phyloP scores from a whole-genome alignment of 2,888 invertebrate species.

The Torymus texanus region DNA sequence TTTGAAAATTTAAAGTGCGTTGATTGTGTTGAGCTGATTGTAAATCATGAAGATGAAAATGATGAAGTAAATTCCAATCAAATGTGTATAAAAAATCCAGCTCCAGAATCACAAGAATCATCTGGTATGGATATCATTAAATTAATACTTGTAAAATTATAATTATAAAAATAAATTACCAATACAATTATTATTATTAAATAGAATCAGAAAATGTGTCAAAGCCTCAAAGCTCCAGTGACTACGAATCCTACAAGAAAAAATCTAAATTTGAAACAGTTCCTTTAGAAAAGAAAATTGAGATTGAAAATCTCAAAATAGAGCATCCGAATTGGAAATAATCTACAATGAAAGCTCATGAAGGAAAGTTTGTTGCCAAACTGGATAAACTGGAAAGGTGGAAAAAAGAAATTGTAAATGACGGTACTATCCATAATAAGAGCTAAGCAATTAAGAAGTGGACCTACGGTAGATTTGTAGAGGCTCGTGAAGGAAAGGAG shows the following conservation, averaged over 20 bases:
- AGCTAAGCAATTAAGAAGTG: conserved; percentile 53
- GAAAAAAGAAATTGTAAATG: conserved; percentile 55
- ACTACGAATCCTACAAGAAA: neutral
- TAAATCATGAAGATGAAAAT: no score
- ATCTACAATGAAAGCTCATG: neutral
- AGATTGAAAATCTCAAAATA: conserved; percentile 6
- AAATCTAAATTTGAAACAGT: neutral
- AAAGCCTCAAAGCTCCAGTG: neutral
- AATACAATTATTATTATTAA: no score
- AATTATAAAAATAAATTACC: no score
- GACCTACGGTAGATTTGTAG: conserved; percentile 57
- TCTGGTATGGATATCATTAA: no score
- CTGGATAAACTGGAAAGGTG: conserved; percentile 26
- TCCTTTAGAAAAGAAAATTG: neutral
- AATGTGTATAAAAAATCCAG: no score
- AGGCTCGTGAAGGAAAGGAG: conserved; percentile 54
- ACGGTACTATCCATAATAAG: conserved; percentile 58
- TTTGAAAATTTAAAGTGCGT: no score
- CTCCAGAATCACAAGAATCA: no score
- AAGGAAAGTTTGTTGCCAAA: neutral
- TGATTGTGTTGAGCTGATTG: no score
- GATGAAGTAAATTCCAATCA: no score
- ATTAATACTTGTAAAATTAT: no score
- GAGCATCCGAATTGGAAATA: conserved; percentile 5
- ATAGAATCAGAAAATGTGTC: neutral